Evolutionary conservation across 2,797 vertebrate genomes (phyloP), one percentile per base, ranked within the genome.

Genomic region (Malacoctenus gilli): DNA sequence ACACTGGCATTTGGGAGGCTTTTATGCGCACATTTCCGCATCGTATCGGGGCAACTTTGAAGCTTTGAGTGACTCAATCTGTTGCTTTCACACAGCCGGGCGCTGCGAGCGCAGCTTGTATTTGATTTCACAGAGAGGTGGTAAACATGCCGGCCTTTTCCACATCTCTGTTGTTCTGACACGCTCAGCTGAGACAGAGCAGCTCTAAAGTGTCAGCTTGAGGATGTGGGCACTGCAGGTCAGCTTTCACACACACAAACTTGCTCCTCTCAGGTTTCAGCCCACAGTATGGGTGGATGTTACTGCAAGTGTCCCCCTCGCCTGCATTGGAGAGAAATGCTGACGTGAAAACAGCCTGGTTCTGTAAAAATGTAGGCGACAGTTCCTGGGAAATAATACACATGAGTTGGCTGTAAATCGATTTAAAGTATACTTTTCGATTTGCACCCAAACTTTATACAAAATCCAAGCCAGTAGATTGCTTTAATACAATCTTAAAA

Each of bases 61-160:
- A 85, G 79, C 75, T 31, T 52, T 12, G 74, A 63, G 49, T 63
- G 80, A 82, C 82, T 87, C 84, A 82, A 55, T 81, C 81, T 85
- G 85, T 69, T 81, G 80, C 81, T 73, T 78, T 79, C 80, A 75
- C 75, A 53, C 56, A 51, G 64, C 55, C 41, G 1, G 43, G 40
- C 36, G 15, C 54, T 59, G 67, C 18, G 10, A 80, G 80, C 80
- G 71, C 84, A 68, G 80, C 86, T 88, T 88, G 89, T 82, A 88
- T 92, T 92, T 88, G 87, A 90, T 90, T 92, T 90, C 89, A 88
- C 85, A 80, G 75, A 76, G 82, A 80, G 80, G 85, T 82, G 84
- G 86, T 87, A 87, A 89, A 91, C 89, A 91, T 87, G 86, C 84
- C 80, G 87, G 84, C 79, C 86, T 87, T 86, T 87, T 88, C 77